Conservation (phyloP, 2,888 invertebrate genomes). For the Craniophora ligustri region DNA sequence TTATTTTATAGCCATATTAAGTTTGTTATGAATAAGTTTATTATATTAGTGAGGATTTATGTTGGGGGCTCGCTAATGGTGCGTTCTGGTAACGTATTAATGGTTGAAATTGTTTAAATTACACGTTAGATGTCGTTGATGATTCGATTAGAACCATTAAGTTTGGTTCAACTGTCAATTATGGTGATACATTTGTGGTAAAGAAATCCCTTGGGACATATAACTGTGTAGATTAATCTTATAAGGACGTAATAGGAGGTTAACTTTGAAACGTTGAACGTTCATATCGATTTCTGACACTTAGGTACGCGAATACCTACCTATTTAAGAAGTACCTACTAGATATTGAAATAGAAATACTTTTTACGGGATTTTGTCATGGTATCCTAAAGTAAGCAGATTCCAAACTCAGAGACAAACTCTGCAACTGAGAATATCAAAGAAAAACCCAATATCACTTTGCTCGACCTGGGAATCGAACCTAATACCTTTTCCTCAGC, state of each 20-base stretch:
- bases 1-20: slow-evolving; percentile 83
- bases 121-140: slow-evolving; percentile 32
- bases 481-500: too few relatives aligned
- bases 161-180: slow-evolving; percentile 25
- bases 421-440: too few relatives aligned
- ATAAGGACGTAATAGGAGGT: background rate
- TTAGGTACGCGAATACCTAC: too few relatives aligned
- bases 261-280: too few relatives aligned
- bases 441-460: too few relatives aligned
- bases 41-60: slow-evolving; percentile 77
- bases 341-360: too few relatives aligned
- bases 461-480: too few relatives aligned
- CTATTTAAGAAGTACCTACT: too few relatives aligned
- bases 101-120: slow-evolving; percentile 58
- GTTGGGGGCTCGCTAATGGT: slow-evolving; percentile 76
- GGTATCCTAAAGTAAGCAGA: too few relatives aligned
- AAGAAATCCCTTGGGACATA: slow-evolving; percentile 1
- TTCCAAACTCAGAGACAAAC: too few relatives aligned
- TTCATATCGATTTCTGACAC: too few relatives aligned
- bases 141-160: slow-evolving; percentile 42
- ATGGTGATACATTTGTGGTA: slow-evolving; percentile 10
- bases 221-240: slow-evolving; percentile 6
- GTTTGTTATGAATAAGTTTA: slow-evolving; percentile 83
- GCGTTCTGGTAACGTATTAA: slow-evolving; percentile 58
- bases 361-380: too few relatives aligned